Percentiles rank a stretch among this genome's conserved stretches.
Evolutionary conservation across 2,113 vertebrate species (phyloP).

Genomic region (Albula glossodonta): DNA sequence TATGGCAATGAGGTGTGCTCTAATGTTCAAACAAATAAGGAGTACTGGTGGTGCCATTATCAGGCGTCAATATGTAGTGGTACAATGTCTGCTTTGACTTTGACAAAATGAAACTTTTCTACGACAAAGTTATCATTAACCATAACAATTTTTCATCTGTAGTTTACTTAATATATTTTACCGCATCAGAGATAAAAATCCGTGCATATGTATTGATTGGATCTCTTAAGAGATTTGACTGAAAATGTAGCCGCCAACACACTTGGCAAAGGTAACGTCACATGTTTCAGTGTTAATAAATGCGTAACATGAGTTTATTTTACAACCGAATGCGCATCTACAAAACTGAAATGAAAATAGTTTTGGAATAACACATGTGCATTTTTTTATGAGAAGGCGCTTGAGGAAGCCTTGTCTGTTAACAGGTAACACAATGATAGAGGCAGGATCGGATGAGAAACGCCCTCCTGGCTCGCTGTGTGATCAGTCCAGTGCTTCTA

Average conservation of each 20-base stretch:
- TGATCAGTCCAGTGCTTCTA: neutral
- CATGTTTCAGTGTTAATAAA: neutral
- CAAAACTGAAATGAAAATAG: neutral
- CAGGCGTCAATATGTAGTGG: too few relatives aligned
- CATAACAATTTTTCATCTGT: too few relatives aligned
- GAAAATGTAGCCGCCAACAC: too few relatives aligned
- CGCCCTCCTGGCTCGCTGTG: neutral
- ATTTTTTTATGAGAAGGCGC: neutral
- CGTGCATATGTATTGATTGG: neutral
- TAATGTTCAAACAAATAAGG: too few relatives aligned
- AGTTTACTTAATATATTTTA: too few relatives aligned
- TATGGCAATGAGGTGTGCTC: too few relatives aligned
- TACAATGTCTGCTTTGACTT: too few relatives aligned
- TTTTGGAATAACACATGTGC: neutral
- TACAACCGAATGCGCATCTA: neutral
- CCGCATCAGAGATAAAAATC: too few relatives aligned
- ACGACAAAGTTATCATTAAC: too few relatives aligned
- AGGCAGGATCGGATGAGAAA: neutral
- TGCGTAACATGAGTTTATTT: neutral
- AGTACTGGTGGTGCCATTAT: too few relatives aligned
- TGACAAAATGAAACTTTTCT: too few relatives aligned
- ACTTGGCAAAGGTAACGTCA: neutral
- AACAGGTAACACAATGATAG: neutral
- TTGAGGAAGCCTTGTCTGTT: neutral
- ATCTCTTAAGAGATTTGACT: neutral